phyloP scores from a whole-genome alignment of 2,797 vertebrate species.

The Mionectes olivaceus region DNA sequence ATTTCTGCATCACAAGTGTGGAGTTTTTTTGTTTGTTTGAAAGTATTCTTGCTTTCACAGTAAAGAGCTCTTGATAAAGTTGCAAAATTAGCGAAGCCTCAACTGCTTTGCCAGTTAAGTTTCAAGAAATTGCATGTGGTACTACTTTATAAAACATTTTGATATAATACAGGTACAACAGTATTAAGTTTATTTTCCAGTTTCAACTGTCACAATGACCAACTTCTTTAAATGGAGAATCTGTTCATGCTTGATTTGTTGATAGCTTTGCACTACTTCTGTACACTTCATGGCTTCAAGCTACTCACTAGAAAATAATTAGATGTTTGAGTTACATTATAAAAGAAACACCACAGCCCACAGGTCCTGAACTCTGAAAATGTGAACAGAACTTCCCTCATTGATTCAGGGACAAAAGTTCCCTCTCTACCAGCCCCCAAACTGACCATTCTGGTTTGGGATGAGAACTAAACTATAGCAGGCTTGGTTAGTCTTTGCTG shows the following conservation, averaged over 20 bases:
- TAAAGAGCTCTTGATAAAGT: background rate
- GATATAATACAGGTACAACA: background rate
- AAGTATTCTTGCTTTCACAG: background rate
- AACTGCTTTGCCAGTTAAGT: background rate
- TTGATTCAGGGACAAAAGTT: background rate
- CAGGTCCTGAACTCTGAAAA: background rate
- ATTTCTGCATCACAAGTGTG: background rate
- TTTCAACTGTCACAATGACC: background rate
- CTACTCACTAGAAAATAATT: background rate
- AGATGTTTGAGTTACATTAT: background rate
- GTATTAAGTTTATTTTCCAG: background rate
- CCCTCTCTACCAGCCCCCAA: accelerated
- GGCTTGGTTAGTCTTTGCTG: background rate
- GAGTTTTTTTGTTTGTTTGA: background rate
- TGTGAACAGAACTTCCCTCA: background rate
- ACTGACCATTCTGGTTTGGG: background rate
- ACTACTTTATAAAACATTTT: background rate
- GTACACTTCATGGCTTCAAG: background rate
- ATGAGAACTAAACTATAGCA: background rate
- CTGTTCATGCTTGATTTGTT: background rate
- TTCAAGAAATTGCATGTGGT: background rate
- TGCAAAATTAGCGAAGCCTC: background rate
- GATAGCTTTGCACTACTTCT: background rate
- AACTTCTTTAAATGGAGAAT: background rate
- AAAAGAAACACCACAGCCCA: background rate